Evolutionary conservation across 2,113 vertebrate species (phyloP).

Genomic region (Naja naja): DNA sequence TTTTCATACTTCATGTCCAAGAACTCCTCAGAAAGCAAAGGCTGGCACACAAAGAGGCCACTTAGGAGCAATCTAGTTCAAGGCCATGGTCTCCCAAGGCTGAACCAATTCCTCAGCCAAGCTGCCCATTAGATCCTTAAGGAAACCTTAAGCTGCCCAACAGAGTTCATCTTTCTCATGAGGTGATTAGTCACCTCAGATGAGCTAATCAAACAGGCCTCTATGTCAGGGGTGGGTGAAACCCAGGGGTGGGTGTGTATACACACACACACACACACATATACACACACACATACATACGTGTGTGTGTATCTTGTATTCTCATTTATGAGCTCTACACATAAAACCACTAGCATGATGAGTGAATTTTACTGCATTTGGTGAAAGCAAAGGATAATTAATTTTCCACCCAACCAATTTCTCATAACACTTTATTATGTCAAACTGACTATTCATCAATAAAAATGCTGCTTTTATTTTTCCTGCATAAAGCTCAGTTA

Average conservation of each 20-base stretch:
- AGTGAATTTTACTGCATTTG: background rate
- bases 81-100: background rate
- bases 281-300: too few species aligned
- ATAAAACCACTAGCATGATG: background rate
- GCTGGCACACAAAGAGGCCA: background rate
- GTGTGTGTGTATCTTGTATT: too few species aligned
- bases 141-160: background rate
- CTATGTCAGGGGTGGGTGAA: background rate
- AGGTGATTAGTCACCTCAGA: background rate
- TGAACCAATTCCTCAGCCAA: background rate
- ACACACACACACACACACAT: background rate
- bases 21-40: background rate
- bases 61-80: background rate
- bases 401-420: background rate
- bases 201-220: background rate
- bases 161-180: background rate
- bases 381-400: background rate
- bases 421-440: background rate
- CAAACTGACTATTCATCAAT: background rate
- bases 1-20: background rate
- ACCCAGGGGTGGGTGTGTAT: too few species aligned
- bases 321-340: background rate
- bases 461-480: background rate
- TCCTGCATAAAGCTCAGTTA: background rate
- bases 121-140: background rate